phyloP scores from a whole-genome alignment of 1,140 invertebrate species.

The Aphis craccivora region DNA sequence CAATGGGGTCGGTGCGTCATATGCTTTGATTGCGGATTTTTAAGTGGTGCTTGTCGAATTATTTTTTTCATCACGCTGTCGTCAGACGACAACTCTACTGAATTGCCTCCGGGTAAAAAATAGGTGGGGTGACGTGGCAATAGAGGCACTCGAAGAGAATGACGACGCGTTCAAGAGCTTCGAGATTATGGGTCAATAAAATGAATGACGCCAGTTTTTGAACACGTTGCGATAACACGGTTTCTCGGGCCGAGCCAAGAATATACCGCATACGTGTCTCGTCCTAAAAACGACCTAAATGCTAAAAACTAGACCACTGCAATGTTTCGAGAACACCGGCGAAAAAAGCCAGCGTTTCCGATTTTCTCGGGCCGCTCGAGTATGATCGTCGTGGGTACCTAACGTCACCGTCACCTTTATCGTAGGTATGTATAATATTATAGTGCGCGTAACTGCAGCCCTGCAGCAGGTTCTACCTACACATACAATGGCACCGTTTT shows the following conservation, averaged over 20 bases:
- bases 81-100: not conserved
- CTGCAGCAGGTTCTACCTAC: too few relatives aligned
- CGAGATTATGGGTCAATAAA: slow-evolving; percentile 47
- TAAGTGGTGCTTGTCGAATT: slow-evolving; percentile 38
- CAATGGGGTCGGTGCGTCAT: slow-evolving; percentile 25
- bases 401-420: too few relatives aligned
- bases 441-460: too few relatives aligned
- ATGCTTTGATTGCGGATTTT: slow-evolving; percentile 55
- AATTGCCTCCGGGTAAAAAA: not conserved
- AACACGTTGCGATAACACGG: not conserved
- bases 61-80: slow-evolving; percentile 28
- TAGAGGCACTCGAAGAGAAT: slow-evolving; percentile 14
- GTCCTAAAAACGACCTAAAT: not conserved
- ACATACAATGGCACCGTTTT: too few relatives aligned
- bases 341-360: not conserved
- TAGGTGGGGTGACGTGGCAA: not conserved
- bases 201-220: slow-evolving; percentile 45
- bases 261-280: not conserved
- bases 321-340: not conserved
- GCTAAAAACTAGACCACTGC: not conserved
- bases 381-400: too few relatives aligned
- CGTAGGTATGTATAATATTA: too few relatives aligned
- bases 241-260: not conserved
- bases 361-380: not conserved
- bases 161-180: slow-evolving; percentile 27